phyloP scores from a whole-genome alignment of 2,113 vertebrate genomes.

The Mobula hypostoma region DNA sequence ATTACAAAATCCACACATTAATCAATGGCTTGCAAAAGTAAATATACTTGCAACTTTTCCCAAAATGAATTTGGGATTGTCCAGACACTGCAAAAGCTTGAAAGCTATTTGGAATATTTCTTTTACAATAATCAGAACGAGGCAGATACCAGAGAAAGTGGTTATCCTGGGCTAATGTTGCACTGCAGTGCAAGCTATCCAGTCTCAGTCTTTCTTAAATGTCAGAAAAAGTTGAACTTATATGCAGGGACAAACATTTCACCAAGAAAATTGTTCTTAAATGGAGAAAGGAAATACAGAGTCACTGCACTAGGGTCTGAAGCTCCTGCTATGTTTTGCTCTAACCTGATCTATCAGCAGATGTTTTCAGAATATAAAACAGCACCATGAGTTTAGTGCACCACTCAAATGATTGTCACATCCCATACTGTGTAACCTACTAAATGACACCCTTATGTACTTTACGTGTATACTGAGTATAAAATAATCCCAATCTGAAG shows the following conservation, averaged over 20 bases:
- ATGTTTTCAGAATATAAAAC: slow-evolving; percentile 22
- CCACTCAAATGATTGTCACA: background rate
- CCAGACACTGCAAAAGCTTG: background rate
- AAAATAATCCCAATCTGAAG: background rate
- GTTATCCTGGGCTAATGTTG: background rate
- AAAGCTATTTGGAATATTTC: background rate
- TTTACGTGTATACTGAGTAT: background rate
- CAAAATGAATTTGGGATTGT: background rate
- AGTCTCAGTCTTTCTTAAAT: background rate
- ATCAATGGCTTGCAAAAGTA: background rate
- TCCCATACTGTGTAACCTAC: background rate
- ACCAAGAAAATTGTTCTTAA: background rate
- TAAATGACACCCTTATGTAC: background rate
- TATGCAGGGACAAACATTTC: background rate
- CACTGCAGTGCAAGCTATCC: background rate
- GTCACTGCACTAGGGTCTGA: background rate
- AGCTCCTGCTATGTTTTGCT: background rate
- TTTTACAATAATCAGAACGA: background rate
- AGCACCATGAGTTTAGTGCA: background rate
- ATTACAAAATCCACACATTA: background rate
- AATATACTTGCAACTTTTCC: background rate
- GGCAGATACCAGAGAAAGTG: background rate
- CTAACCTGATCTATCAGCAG: background rate
- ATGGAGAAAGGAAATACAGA: background rate
- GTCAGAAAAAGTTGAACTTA: background rate